phyloP scores from a whole-genome alignment of 2,888 invertebrate species.

The Schizotus pectinicornis region DNA sequence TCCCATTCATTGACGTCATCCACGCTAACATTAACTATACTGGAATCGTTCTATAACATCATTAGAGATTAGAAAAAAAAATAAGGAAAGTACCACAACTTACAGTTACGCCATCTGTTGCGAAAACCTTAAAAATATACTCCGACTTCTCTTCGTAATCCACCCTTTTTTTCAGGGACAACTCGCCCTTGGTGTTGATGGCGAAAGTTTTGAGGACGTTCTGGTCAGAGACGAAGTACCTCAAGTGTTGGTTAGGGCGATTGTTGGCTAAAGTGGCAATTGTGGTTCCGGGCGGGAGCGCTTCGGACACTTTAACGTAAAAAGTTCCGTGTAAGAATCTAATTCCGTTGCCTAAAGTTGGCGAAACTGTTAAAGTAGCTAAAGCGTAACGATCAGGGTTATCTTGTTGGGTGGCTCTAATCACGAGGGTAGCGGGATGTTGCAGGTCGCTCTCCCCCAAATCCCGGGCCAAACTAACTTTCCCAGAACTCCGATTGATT shows the following conservation, averaged over 20 bases:
- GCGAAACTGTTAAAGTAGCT: slow-evolving; percentile 76
- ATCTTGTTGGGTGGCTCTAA: slow-evolving; percentile 77
- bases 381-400: slow-evolving; percentile 85
- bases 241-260: slow-evolving; percentile 68
- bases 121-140: slow-evolving; percentile 81
- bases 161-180: slow-evolving; percentile 74
- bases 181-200: slow-evolving; percentile 79
- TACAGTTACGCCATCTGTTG: slow-evolving; percentile 79
- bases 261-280: slow-evolving; percentile 74
- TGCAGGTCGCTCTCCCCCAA: slow-evolving; percentile 69
- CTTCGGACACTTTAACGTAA: slow-evolving; percentile 76
- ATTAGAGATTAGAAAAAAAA: not conserved
- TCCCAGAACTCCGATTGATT: slow-evolving; percentile 70
- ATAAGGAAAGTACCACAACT: slow-evolving; percentile 43
- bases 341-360: slow-evolving; percentile 52
- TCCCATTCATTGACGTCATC: slow-evolving; percentile 93
- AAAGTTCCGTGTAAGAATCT: slow-evolving; percentile 77
- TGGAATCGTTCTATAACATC: slow-evolving; percentile 76
- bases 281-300: slow-evolving; percentile 74
- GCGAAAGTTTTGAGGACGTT: slow-evolving; percentile 77
- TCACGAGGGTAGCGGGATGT: slow-evolving; percentile 79
- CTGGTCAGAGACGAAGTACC: slow-evolving; percentile 78
- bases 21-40: slow-evolving; percentile 80
- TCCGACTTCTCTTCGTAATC: slow-evolving; percentile 78
- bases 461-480: slow-evolving; percentile 64